Evolutionary conservation across 2,888 invertebrate species (phyloP).

Genomic region (Tigriopus californicus): DNA sequence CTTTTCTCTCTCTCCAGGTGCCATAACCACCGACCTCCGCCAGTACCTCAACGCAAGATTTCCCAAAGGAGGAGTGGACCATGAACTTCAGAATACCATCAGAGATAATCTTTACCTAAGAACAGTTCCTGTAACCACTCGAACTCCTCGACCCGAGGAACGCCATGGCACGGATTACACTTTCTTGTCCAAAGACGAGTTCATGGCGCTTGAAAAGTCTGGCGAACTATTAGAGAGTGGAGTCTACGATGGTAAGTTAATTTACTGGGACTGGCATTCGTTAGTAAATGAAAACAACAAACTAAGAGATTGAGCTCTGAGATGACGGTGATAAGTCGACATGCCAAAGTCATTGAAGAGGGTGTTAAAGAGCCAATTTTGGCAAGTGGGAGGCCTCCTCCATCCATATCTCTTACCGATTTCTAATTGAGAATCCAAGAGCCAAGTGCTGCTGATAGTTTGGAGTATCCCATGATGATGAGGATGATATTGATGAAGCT

Average conservation of each 20-base stretch:
- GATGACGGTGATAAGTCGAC: no score
- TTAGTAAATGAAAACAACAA: no score
- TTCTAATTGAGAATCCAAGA: no score
- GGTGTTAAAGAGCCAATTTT: no score
- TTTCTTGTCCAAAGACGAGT: slow-evolving; percentile 37
- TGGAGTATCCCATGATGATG: no score
- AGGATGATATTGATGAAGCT: no score
- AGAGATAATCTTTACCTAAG: slow-evolving; percentile 41
- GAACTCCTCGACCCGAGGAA: slow-evolving; percentile 37
- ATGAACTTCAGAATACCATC: slow-evolving; percentile 42
- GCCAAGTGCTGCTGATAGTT: no score
- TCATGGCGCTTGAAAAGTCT: slow-evolving; percentile 35
- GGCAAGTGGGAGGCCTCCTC: no score
- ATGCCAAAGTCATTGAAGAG: no score
- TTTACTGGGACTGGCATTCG: no score
- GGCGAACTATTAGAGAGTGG: slow-evolving; percentile 42
- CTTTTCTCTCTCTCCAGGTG: slow-evolving; percentile 23
- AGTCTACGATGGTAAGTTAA: slow-evolving; percentile 37
- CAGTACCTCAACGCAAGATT: slow-evolving; percentile 37
- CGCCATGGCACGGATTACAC: slow-evolving; percentile 42
- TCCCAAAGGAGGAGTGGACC: slow-evolving; percentile 37
- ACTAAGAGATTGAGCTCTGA: no score
- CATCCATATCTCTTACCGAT: no score
- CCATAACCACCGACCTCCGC: slow-evolving; percentile 33
- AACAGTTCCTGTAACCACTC: slow-evolving; percentile 42